Conservation (phyloP, 2,797 vertebrate genomes). For the Cynopterus sphinx region DNA sequence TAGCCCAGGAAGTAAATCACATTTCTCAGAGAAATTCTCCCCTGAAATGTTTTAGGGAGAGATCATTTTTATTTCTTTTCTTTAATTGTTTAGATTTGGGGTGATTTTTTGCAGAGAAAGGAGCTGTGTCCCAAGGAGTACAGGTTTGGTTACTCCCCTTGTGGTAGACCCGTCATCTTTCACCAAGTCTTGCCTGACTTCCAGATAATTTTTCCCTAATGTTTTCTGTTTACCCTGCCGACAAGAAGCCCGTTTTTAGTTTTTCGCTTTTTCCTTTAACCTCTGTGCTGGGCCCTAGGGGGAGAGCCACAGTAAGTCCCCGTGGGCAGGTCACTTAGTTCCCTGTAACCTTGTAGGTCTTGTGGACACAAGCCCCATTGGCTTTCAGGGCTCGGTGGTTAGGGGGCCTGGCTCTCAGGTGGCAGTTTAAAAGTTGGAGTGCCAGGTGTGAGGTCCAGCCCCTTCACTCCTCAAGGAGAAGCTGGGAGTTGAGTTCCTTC, state of each 20-base stretch:
- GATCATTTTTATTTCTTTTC: not conserved
- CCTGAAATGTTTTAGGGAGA: not conserved
- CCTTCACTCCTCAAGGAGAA: too few relatives aligned
- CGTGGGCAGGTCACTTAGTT: not conserved
- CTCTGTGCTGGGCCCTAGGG: not conserved
- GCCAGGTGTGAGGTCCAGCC: not conserved
- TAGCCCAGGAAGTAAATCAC: not conserved
- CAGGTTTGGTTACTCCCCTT: not conserved
- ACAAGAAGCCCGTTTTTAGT: not conserved
- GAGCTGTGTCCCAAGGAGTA: not conserved
- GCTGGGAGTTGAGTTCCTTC: not conserved
- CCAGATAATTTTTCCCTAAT: not conserved
- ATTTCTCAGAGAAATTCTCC: not conserved
- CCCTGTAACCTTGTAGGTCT: not conserved
- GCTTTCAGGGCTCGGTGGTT: not conserved
- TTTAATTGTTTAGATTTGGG: not conserved
- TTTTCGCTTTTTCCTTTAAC: not conserved
- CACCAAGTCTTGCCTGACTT: not conserved
- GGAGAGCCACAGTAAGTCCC: not conserved
- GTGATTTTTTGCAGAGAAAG: not conserved
- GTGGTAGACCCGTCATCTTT: not conserved
- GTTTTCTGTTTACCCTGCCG: not conserved
- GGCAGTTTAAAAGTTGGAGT: not conserved
- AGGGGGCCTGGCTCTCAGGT: not conserved
- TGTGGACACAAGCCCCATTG: rapidly evolving